Evolutionary conservation across 2,888 invertebrate genomes (phyloP), one percentile per base, ranked within the genome.

Genomic region (Papilio protenor): DNA sequence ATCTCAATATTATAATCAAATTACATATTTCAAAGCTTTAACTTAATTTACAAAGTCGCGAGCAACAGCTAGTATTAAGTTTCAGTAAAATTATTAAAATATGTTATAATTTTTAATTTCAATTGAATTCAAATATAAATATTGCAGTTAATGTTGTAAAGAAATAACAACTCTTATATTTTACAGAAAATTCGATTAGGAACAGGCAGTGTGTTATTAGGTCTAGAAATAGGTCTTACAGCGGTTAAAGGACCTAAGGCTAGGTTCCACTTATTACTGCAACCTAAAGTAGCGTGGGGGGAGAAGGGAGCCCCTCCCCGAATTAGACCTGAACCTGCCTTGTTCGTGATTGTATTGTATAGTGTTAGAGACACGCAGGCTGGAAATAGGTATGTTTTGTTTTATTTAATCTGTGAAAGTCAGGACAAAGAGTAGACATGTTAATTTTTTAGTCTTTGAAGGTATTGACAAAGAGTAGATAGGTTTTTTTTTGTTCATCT

Each of bases 251-350:
- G 94, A 0, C 93, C 94, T 0, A 78, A 80, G 0, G 93, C 93
- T 0, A 82, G 91, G 0, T 85, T 93, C 78, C 86, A 87, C 23
- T 81, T 93, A 14, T 82, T 94, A 0, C 81, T 94, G 14, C 87
- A 87, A 64, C 94, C 94, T 0, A 81, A 82, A 0, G 85, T 87
- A 11, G 87, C 93, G 0, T 94, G 94, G 91, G 92, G 94, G 0
- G 80, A 82, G 1, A 78, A 76, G 0, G 94, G 94, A 0, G 87
- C 84, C 0, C 88, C 85, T 18, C 93, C 93, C 0, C 81, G 94
- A 2, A 88, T 94, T 40, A 84, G 84, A 2, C 88, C 91, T 0
- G 88, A 89, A 77, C 87, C 90, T 0, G 92, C 89, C 0, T 83
- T 94, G 61, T 93, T 94, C 45, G 90, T 89, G 0, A 87, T 94